A percentile compares a stretch with the other conserved stretches of the same genome.
Conservation (phyloP, 2,888 invertebrate genomes). For the Spodoptera exigua region DNA sequence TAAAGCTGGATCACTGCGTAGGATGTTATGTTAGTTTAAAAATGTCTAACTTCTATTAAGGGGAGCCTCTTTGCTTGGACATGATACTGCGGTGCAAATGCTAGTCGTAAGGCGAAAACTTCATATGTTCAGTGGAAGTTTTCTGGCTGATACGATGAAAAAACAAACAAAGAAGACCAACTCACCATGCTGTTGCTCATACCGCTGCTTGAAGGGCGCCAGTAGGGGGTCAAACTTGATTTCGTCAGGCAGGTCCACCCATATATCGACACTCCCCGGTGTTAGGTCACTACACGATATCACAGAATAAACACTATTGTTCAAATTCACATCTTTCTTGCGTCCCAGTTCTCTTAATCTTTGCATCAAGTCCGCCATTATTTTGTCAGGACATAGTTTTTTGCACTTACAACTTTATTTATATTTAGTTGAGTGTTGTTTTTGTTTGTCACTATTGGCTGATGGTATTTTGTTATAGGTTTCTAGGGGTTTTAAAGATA, state of each 20-base stretch:
- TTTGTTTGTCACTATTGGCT: too few relatives aligned
- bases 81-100: too few relatives aligned
- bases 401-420: background rate
- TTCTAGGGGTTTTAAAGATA: too few relatives aligned
- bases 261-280: slow-evolving; percentile 90
- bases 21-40: too few relatives aligned
- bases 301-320: slow-evolving; percentile 79
- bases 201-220: slow-evolving; percentile 89
- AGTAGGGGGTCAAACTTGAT: slow-evolving; percentile 91
- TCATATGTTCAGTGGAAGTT: too few relatives aligned
- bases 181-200: slow-evolving; percentile 86
- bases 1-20: too few relatives aligned
- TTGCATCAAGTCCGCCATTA: slow-evolving; percentile 66
- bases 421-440: too few relatives aligned
- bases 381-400: slow-evolving; percentile 48
- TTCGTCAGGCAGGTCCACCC: slow-evolving; percentile 91
- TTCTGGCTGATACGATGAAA: too few relatives aligned
- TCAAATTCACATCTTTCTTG: slow-evolving; percentile 52
- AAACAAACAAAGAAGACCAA: background rate
- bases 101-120: too few relatives aligned
- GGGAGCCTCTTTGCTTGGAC: too few relatives aligned
- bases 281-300: slow-evolving; percentile 89
- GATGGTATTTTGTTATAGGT: too few relatives aligned
- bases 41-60: too few relatives aligned
- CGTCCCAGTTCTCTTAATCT: slow-evolving; percentile 55